Evolutionary conservation across 2,797 vertebrate species (phyloP), one percentile per base, ranked within the genome.

Genomic region (Otus scops): DNA sequence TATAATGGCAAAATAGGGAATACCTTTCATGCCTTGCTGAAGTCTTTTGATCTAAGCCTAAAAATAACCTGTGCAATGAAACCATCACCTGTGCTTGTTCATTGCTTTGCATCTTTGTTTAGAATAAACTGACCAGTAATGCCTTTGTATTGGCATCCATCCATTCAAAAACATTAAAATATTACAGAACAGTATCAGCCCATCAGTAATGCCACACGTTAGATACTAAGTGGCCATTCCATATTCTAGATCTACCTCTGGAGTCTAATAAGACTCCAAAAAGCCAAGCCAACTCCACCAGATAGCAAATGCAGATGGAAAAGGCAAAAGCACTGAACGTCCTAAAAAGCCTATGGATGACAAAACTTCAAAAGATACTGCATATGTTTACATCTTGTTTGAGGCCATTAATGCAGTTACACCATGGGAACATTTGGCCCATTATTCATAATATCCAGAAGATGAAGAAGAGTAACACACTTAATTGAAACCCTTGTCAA

Each of bases 401-500:
- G 68, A 94, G 43, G 50, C 59, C 53, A 77, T 89, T 89, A 93
- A 89, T 88, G 85, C 75, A 92, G 85, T 53, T 96, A 92, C 88
- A 89, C 80, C 84, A 85, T 11, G 34, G 51, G 32, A 90, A 76
- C 60, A 43, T 85, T 90, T 95, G 90, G 85, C 26, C 88, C 63
- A 60, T 94, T 95, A 92, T 82, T 94, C 78, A 60, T 87, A 63
- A 93, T 60, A 92, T 27, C 36, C 80, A 93, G 84, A 76, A 90
- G 67, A 95, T 50, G 78, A 94, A 90, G 68, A 94, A 75, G 90
- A 96, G 83, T 63, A 95, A 88, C 95, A 92, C 73, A 87, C 77
- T 95, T 94, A 97, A 96, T 94, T 97, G 91, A 97, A 97, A 95
- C 19, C 41, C 86, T 94, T 92, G 95, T 96, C 91, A 95, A 93